Evolutionary conservation across 2,113 vertebrate species (phyloP), one percentile per base, ranked within the genome.

Genomic region (Megatriorchis doriae): DNA sequence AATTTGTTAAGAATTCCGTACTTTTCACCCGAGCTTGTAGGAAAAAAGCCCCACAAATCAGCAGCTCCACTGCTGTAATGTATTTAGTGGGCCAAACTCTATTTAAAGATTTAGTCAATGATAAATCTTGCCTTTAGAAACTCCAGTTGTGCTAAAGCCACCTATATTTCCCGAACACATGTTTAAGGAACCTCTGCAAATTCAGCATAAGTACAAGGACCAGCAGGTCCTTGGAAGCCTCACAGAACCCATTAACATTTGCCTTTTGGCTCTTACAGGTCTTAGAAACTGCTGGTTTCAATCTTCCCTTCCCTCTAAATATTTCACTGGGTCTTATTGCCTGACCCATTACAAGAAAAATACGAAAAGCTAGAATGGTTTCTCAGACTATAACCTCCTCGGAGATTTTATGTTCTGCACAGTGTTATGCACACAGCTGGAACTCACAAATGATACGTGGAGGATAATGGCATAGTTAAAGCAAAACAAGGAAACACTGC

Each of bases 241-340:
- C 94, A 92, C 66, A 97, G 92, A 96, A 96, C 73, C 81, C 92
- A 97, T 97, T 96, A 96, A 88, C 93, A 90, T 97, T 96, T 97
- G 71, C 86, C 86, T 92, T 94, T 96, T 81, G 78, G 87, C 72
- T 96, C 94, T 95, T 67, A 71, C 12, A 61, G 67, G 86, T 96
- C 59, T 66, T 86, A 93, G 65, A 88, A 90, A 94, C 84, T 89
- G 80, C 78, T 93, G 73, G 82, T 90, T 96, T 94, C 88, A 95
- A 79, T 82, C 79, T 96, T 96, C 75, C 63, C 55, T 96, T 93
- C 75, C 88, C 87, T 94, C 96, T 92, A 94, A 84, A 97, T 91
- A 90, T 85, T 95, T 96, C 90, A 70, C 90, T 84, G 47, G 61
- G 81, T 94, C 93, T 96, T 77, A 91, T 53, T 86, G 93, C 88